Conservation (phyloP, 1,140 invertebrate species). For the Kradibia gibbosae region DNA sequence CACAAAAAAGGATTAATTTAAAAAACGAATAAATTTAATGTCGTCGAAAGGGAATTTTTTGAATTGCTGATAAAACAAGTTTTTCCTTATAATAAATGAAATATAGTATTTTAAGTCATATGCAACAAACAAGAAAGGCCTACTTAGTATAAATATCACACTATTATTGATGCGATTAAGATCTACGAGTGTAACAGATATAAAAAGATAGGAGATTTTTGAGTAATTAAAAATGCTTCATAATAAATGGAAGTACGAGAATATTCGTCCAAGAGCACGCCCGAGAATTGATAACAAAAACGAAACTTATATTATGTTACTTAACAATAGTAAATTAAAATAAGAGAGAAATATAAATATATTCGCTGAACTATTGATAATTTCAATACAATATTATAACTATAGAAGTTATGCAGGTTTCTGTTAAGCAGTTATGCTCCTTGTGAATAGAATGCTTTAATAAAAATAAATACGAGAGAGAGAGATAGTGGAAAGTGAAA, state of each 20-base stretch:
- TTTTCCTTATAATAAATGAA: slow-evolving; percentile 33
- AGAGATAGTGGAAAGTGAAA: neutral
- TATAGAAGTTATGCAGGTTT: neutral
- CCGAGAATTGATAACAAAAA: slow-evolving; percentile 25
- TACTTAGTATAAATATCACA: slow-evolving; percentile 58
- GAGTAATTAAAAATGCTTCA: slow-evolving; percentile 43
- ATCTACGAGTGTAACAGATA: slow-evolving; percentile 33
- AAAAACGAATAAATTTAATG: slow-evolving; percentile 39
- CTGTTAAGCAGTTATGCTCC: neutral
- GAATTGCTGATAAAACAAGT: slow-evolving; percentile 32
- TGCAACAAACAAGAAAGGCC: slow-evolving; percentile 63
- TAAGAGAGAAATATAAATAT: slow-evolving; percentile 12
- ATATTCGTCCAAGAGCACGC: slow-evolving; percentile 32
- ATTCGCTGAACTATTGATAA: neutral
- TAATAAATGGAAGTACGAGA: slow-evolving; percentile 34
- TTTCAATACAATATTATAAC: slow-evolving; percentile 2
- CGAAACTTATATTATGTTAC: neutral
- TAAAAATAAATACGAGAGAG: neutral
- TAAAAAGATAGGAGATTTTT: slow-evolving; percentile 25
- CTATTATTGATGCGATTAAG: slow-evolving; percentile 48
- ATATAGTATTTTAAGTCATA: slow-evolving; percentile 55
- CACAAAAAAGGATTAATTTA: slow-evolving; percentile 39
- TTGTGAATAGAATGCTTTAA: neutral
- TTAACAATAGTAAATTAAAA: slow-evolving; percentile 17
- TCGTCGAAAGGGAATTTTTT: slow-evolving; percentile 39